These are phyloP conservation scores for Sus scrofa DNA, from an alignment of 2,113 vertebrate species.

Conservation along the genomic window T2T-Sscrofa CM000818.6:104444501-104445000, in stretches of 20 bases:
- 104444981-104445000: slow-evolving; percentile 96
- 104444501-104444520: background rate
- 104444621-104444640: background rate
- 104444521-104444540: background rate
- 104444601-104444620: slow-evolving; percentile 55
- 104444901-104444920: background rate
- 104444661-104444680: background rate
- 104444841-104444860: background rate
- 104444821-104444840: background rate
- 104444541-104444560: background rate
- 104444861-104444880: fast-evolving
- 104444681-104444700: background rate
- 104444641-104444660: background rate
- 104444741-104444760: background rate
- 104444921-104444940: background rate
- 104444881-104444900: background rate
- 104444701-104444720: slow-evolving; percentile 42
- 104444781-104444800: background rate
- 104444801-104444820: background rate
- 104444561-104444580: background rate
- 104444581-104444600: slow-evolving; percentile 45
- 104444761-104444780: background rate
- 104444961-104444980: slow-evolving; percentile 99
- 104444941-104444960: slow-evolving; percentile 94
- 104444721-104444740: background rate